Base-by-base conservation (phyloP, 2,113 vertebrate species). In the Rhinopomastus cyanomelas region DNA sequence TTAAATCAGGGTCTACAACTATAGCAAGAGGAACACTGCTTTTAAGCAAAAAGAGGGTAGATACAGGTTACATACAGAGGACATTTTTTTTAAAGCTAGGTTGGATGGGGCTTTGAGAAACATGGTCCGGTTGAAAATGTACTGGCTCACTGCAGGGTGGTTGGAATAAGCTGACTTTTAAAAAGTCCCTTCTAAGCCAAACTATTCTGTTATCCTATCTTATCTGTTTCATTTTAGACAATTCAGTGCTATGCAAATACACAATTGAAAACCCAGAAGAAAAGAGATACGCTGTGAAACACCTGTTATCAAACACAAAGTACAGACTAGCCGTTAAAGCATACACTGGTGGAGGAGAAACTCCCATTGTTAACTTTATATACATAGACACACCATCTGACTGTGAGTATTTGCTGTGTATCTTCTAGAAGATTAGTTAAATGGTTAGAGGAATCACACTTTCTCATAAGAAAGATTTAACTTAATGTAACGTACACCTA, bases 241-340 rank as follows among this genome's bases (percentile, higher is more conserved):
- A 30, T n/a, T 83, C 64, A 9, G 52, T 72, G 10, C 32, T 88
- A 8, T 98, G 98, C 84, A 96, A 72, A 60, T 95, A 97, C 52
- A 91, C 89, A 69, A 89, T 98, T 71, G n/a, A 89, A 67, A 76
- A 97, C 53, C 95, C 97, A 1, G 78, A 96, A 67, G 83, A 96
- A 74, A 98, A 96, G 81, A 93, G 23, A 16, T 94, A 97, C 30
- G 79, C 68, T 0, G 89, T 98, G 91, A 60, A 89, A 46, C 53
- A 95, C 36, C 85, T 98, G 1, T 61, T n/a, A 69, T 86, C 97
- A 4, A 94, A 92, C 29, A 96, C 95, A 23, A 64, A 51, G 39
- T 98, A 98, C 74, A 88, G 88, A 59, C 68, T 97, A 9, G 57
- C n/a, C 0, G 91, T 98, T 60, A 93, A 91, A 57, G 90, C 97